A percentile compares a stretch with the other conserved stretches of the same genome.
Evolutionary conservation across 1,140 invertebrate genomes (phyloP).

Genomic region (Drosophila kurseongensis): DNA sequence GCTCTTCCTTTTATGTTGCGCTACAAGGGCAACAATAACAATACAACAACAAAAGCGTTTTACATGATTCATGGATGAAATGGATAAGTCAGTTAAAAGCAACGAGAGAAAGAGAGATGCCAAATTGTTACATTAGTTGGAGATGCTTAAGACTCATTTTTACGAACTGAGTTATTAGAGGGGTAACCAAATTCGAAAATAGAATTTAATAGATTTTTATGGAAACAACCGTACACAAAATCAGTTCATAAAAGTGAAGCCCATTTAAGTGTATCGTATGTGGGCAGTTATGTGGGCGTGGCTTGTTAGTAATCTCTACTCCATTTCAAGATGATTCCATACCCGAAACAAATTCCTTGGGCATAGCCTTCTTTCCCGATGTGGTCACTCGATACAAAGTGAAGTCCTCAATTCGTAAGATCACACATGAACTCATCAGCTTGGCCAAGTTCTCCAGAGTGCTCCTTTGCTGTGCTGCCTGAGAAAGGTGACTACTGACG

Average conservation of each 20-base stretch:
- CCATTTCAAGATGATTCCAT: constrained; percentile 50
- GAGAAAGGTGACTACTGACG: constrained; percentile 71
- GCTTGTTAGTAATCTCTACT: constrained; percentile 1
- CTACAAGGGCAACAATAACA: constrained; percentile 77
- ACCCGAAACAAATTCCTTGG: constrained; percentile 93
- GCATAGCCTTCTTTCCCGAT: constrained; percentile 88
- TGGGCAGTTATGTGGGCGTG: constrained; percentile 41
- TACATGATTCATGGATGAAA: constrained; percentile 44
- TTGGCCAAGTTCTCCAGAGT: constrained; percentile 92
- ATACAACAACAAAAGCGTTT: constrained; percentile 63
- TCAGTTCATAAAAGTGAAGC: background rate
- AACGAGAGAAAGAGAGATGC: constrained; percentile 59
- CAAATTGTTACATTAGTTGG: constrained; percentile 37
- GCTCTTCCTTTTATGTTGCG: constrained; percentile 86
- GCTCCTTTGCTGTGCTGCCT: constrained; percentile 87
- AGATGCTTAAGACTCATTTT: constrained; percentile 2
- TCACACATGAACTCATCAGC: constrained; percentile 95
- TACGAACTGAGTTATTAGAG: background rate
- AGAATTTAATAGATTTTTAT: background rate
- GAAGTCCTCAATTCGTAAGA: constrained; percentile 95
- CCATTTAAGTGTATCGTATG: background rate
- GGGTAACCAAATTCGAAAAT: too few relatives aligned
- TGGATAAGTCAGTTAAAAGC: constrained; percentile 32
- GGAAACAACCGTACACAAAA: background rate
- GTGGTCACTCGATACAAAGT: constrained; percentile 93